Base-by-base conservation (phyloP, 2,888 invertebrate species). In the Scotopteryx bipunctaria region DNA sequence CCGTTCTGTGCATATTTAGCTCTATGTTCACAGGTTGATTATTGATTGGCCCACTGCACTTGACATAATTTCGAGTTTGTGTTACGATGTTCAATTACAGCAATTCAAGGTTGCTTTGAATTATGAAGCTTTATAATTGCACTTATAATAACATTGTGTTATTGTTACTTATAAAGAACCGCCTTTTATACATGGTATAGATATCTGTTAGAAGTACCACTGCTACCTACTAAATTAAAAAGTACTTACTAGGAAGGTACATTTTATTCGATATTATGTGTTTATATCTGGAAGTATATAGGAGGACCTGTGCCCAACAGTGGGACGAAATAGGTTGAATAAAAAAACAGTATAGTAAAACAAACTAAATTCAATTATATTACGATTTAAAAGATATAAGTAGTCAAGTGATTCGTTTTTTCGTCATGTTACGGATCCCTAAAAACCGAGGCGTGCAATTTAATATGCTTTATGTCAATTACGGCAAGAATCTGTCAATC, bases 401-500 rank as follows among this genome's bases (percentile, higher is more conserved):
- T 44, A 49, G 48, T 33, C 25, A 38, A 37, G 47, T 2, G 25
- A 9, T 25, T n/a, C 6, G n/a, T 25, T 9, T 27, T 3, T 9
- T 11, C 11, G n/a, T n/a, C n/a, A n/a, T 9, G 4, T 9, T 27
- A 27, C 11, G 9, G 27, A 27, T 5, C 27, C 9, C 25, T 27
- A 19, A 37, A 23, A 44, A 55, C 35, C 13, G 56, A 61, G 57
- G 59, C 65, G 45, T 69, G 71, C 80, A 81, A 81, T 81, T 82
- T 79, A 82, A 76, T 75, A 74, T 71, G 69, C 70, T 61, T 47
- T 67, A 73, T 67, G 86, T 84, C 86, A 86, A 86, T 87, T 86
- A 86, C 73, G 68, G 69, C 67, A 73, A 77, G 83, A 86, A 83
- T 71, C 74, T 78, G 85, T 85, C 86, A 83, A 78, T 87, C 86